Conservation (phyloP, 2,888 invertebrate genomes). For the Andrena marginata region DNA sequence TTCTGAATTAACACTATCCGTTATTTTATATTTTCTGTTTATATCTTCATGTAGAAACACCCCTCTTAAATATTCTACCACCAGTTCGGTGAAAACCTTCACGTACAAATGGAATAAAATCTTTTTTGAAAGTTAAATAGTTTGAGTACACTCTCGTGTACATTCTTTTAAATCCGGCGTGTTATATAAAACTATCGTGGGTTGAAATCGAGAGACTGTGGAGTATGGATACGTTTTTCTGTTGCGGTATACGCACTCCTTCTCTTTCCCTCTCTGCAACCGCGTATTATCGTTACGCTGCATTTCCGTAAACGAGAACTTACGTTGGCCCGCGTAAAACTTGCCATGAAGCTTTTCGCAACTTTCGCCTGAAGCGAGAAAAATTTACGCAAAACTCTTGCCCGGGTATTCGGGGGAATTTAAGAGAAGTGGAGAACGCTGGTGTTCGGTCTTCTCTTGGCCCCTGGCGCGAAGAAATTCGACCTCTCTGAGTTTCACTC, state of each 20-base stretch:
- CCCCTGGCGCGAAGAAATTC: background rate
- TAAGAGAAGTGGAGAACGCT: conserved; percentile 26
- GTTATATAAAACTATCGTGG: too few species aligned
- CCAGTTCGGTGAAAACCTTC: too few species aligned
- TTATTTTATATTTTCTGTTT: too few species aligned
- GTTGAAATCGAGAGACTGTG: too few species aligned
- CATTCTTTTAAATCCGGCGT: too few species aligned
- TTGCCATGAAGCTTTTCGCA: conserved; percentile 51
- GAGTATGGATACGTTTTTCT: too few species aligned
- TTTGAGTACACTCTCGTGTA: too few species aligned
- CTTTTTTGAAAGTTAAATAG: too few species aligned
- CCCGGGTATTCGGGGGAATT: conserved; percentile 47
- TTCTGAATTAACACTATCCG: too few species aligned
- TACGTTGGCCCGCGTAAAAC: conserved; percentile 53
- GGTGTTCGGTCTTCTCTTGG: conserved; percentile 16
- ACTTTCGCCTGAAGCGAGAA: conserved; percentile 41
- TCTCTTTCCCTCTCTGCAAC: conserved; percentile 27
- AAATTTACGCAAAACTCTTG: conserved; percentile 57
- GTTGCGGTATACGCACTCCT: conserved; percentile 2
- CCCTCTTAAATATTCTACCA: too few species aligned
- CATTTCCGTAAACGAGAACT: conserved; percentile 59
- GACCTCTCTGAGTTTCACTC: background rate
- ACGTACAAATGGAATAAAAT: too few species aligned
- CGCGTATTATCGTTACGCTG: conserved; percentile 52
- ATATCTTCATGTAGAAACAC: too few species aligned